phyloP scores from a whole-genome alignment of 2,888 invertebrate species.

The Pegoplata infirma region DNA sequence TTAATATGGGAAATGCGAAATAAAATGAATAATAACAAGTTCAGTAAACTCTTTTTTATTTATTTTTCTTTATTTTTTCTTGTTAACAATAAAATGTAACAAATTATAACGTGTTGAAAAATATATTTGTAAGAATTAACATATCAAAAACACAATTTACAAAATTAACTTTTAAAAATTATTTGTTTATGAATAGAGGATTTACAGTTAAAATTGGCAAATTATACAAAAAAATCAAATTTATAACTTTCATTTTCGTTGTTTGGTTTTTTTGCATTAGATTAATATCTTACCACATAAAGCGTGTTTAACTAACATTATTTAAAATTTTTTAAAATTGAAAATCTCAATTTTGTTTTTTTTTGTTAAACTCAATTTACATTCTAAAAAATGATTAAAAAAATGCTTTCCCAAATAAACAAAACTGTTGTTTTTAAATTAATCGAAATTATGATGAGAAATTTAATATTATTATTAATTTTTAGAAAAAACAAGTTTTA shows the following conservation, averaged over 20 bases:
- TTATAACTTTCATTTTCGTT: background rate
- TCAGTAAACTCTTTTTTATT: slow-evolving; percentile 18
- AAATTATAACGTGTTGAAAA: slow-evolving; percentile 10
- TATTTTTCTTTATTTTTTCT: background rate
- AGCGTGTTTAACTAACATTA: background rate
- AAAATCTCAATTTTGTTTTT: background rate
- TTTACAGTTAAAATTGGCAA: background rate
- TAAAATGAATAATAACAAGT: background rate
- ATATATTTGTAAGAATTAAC: background rate
- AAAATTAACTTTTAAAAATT: no score
- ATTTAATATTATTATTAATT: background rate
- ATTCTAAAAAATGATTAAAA: background rate
- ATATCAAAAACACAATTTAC: no score
- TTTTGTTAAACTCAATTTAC: background rate
- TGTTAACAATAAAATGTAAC: slow-evolving; percentile 9
- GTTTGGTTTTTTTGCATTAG: background rate
- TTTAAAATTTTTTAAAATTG: background rate
- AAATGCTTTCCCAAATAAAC: background rate
- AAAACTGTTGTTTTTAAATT: no score
- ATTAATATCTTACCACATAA: background rate
- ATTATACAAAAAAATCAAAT: background rate
- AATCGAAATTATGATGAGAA: background rate
- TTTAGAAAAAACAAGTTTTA: background rate
- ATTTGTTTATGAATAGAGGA: background rate
- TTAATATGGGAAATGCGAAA: slow-evolving; percentile 43